phyloP scores from a whole-genome alignment of 2,888 invertebrate genomes.

The Acrocyrtus sp. region DNA sequence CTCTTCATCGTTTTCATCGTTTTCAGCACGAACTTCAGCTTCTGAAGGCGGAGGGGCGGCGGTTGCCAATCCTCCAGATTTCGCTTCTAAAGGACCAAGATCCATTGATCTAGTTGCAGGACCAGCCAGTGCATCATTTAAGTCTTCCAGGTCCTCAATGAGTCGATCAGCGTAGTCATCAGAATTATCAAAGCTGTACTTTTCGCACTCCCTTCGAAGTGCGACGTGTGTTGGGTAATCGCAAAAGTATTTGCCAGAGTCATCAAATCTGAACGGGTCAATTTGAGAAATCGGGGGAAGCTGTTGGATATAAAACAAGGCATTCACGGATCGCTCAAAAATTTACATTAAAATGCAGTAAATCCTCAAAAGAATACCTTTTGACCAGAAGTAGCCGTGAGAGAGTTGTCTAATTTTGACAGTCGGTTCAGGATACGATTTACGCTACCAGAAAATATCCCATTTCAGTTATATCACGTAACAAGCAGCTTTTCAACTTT shows the following conservation, averaged over 20 bases:
- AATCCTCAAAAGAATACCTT: constrained; percentile 11
- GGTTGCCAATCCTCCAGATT: no score
- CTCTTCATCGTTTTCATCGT: neutral
- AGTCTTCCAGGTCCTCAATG: no score
- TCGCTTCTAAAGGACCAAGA: neutral
- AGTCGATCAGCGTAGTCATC: no score
- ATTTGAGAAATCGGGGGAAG: constrained; percentile 39
- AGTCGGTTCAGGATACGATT: constrained; percentile 48
- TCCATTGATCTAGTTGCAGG: no score
- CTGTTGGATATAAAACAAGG: constrained; percentile 1
- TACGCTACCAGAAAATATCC: constrained; percentile 21
- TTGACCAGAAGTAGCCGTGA: neutral
- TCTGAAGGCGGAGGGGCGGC: no score
- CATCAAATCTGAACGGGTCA: constrained; percentile 45
- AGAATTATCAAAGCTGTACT: neutral
- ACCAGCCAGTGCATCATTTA: no score
- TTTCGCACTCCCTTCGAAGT: constrained; percentile 17
- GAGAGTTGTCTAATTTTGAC: constrained; percentile 14
- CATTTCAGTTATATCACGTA: neutral
- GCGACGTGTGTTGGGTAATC: constrained; percentile 40
- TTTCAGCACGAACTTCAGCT: neutral
- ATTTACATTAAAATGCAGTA: neutral
- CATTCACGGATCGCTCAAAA: neutral
- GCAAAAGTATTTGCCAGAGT: constrained; percentile 33
- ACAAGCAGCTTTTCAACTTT: neutral